Percentiles rank a stretch among this genome's conserved stretches.
These are phyloP conservation scores for Dendroctonus valens DNA, from an alignment of 1,140 invertebrate species.

Conservation along the genomic window DNA sequence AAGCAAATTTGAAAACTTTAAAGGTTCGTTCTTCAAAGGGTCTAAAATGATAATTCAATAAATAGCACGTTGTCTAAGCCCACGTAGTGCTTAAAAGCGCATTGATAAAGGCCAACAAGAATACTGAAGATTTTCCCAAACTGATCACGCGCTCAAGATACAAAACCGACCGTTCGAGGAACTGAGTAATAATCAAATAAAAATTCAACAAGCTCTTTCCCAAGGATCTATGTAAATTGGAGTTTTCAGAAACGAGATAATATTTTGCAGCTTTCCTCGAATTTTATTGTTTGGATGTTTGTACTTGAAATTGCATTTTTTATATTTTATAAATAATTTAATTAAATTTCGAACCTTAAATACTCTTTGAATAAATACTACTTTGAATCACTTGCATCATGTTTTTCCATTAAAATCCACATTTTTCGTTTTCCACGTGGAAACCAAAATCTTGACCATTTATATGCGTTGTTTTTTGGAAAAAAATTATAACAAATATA, in stretches of 20 bases:
- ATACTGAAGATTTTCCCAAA: not conserved
- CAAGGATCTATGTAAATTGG: constrained; percentile 8
- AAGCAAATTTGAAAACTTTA: not conserved
- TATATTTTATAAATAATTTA: not conserved
- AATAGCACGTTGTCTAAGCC: not conserved
- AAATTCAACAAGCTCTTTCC: constrained; percentile 1
- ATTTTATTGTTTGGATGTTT: not conserved
- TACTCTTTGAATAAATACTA: too few species aligned
- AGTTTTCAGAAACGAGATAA: not conserved
- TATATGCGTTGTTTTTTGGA: too few species aligned
- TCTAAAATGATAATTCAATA: not conserved
- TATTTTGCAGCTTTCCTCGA: not conserved
- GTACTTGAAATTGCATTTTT: not conserved
- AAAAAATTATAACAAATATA: too few species aligned
- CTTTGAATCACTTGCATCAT: too few species aligned
- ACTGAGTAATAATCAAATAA: not conserved
- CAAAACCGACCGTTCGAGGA: not conserved
- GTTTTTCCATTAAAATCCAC: too few species aligned
- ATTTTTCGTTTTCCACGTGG: too few species aligned
- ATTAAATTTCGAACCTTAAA: not conserved
- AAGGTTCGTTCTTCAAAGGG: not conserved
- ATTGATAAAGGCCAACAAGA: not conserved
- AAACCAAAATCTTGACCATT: too few species aligned
- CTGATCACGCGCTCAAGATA: not conserved
- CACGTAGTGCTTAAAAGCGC: too few species aligned